These are phyloP conservation scores for Aepyceros melampus DNA, from an alignment of 2,113 vertebrate species.

Conservation along the genomic window DNA sequence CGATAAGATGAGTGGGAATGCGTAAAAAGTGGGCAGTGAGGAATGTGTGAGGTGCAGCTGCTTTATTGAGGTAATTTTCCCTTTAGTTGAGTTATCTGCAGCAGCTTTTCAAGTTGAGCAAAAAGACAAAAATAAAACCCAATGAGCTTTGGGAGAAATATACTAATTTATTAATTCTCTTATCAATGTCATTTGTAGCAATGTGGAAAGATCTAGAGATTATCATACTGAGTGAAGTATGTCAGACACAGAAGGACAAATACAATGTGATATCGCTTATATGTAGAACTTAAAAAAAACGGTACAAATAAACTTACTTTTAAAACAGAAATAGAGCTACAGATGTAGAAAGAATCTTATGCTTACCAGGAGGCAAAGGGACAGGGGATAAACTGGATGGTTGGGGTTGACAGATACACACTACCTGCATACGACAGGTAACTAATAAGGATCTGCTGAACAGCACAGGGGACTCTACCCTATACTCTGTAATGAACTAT, in stretches of 20 bases:
- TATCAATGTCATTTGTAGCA: not conserved
- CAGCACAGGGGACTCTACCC: not conserved
- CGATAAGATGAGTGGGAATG: not conserved
- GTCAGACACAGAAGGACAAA: not conserved
- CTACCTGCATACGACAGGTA: accelerated
- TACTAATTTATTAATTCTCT: not conserved
- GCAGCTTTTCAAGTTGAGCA: not conserved
- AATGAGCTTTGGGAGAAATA: not conserved
- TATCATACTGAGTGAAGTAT: not conserved
- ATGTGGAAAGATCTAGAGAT: not conserved
- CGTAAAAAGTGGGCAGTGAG: not conserved
- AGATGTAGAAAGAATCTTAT: not conserved
- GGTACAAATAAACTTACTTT: not conserved
- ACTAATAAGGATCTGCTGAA: not conserved
- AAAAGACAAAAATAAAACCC: not conserved
- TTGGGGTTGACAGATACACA: not conserved
- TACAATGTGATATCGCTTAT: not conserved
- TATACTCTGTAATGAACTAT: not conserved
- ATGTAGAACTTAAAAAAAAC: not conserved
- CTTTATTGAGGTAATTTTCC: not conserved
- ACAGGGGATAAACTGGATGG: not conserved
- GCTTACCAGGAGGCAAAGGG: not conserved
- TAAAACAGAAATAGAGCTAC: not conserved
- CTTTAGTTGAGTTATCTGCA: not conserved
- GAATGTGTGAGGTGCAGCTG: not conserved